Evolutionary conservation across 2,888 invertebrate genomes (phyloP), one percentile per base, ranked within the genome.

Genomic region (Tortricodes alternella): DNA sequence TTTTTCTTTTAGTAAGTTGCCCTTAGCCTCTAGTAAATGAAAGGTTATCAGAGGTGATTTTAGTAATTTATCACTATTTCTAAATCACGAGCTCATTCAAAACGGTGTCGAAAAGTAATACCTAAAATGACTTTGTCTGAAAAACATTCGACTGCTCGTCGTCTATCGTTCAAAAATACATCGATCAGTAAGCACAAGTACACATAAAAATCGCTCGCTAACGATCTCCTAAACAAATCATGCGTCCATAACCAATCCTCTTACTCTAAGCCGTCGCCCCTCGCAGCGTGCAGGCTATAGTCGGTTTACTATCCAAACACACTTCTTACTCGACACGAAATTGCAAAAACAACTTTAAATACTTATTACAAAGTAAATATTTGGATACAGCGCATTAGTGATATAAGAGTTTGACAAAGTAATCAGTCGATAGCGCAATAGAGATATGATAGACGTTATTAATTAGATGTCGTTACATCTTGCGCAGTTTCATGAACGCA

Each of bases 371-470:
- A n/a, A n/a, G n/a, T n/a, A n/a, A n/a, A n/a, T n/a, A n/a, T n/a
- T n/a, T n/a, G n/a, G n/a, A n/a, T n/a, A n/a, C n/a, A n/a, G n/a
- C n/a, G n/a, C n/a, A n/a, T n/a, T n/a, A n/a, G n/a, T n/a, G n/a
- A n/a, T n/a, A n/a, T n/a, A n/a, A n/a, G n/a, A n/a, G n/a, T n/a
- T n/a, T n/a, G n/a, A n/a, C n/a, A n/a, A n/a, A n/a, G n/a, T n/a
- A n/a, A n/a, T n/a, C n/a, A n/a, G n/a, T n/a, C n/a, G n/a, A n/a
- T n/a, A n/a, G n/a, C n/a, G n/a, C 84, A 85, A 89, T 87, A 78
- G 84, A 88, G 87, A 89, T 89, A 89, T 89, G 85, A 89, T 87
- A 86, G 84, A 86, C 80, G 84, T 87, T 88, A 90, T 90, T 90
- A 89, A 90, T 89, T 89, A 88, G 84, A 85, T 83, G 83, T 85